Conservation (phyloP, 2,113 vertebrate genomes). For the Himantopus leucocephalus region DNA sequence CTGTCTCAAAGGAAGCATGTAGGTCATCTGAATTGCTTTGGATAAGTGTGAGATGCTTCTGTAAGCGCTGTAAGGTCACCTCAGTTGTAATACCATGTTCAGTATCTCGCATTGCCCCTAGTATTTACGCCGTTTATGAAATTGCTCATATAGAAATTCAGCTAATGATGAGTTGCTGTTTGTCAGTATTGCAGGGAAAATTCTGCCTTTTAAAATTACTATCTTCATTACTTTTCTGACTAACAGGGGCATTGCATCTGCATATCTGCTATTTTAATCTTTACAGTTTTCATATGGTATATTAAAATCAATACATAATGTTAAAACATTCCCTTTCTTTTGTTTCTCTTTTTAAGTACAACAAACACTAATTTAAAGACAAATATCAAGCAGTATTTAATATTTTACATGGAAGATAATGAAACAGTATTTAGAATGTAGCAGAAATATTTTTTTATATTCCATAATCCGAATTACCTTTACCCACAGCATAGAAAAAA, state of each 20-base stretch:
- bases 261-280: background rate
- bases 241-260: background rate
- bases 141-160: background rate
- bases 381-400: background rate
- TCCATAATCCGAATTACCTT: background rate
- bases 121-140: background rate
- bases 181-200: background rate
- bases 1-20: conserved; percentile 32
- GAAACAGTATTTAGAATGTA: background rate
- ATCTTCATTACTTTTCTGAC: background rate
- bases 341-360: background rate
- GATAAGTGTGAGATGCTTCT: conserved; percentile 6
- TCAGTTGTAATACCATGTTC: background rate
- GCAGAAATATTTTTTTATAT: background rate
- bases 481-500: background rate
- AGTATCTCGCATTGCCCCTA: background rate
- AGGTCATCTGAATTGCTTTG: conserved; percentile 41
- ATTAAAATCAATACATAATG: background rate
- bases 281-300: background rate
- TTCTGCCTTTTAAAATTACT: background rate
- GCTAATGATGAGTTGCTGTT: background rate
- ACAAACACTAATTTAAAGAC: background rate
- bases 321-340: background rate
- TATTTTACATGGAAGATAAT: background rate
- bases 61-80: background rate